Evolutionary conservation across 2,888 invertebrate species (phyloP).

Genomic region (Taenaris catops): DNA sequence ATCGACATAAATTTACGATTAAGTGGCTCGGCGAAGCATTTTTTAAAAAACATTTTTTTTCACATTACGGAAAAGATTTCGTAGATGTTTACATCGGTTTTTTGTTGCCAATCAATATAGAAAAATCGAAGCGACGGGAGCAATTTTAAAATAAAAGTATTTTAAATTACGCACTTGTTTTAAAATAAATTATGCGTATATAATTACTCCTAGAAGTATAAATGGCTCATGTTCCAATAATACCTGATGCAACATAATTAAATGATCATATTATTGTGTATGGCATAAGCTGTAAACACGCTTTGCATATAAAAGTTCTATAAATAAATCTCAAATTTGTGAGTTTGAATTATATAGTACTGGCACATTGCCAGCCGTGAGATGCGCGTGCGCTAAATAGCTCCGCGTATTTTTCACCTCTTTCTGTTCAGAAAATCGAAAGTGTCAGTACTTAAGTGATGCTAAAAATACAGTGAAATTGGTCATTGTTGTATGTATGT

Average conservation of each 20-base stretch:
- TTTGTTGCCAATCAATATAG: no score
- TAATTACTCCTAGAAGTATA: no score
- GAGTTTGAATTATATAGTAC: constrained; percentile 65
- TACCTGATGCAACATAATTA: constrained; percentile 13
- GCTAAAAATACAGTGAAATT: constrained; percentile 39
- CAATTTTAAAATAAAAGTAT: no score
- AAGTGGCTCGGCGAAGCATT: no score
- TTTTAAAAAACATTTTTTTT: no score
- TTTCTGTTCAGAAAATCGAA: constrained; percentile 54
- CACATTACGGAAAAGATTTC: no score
- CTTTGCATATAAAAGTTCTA: constrained; percentile 67
- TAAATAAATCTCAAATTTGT: constrained; percentile 58
- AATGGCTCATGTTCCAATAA: constrained; percentile 8
- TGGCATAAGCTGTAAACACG: constrained; percentile 55
- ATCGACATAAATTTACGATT: no score
- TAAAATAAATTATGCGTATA: no score
- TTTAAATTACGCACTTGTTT: no score
- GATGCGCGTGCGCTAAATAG: constrained; percentile 62
- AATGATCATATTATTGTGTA: constrained; percentile 29
- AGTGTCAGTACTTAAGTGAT: constrained; percentile 43
- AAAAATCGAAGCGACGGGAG: no score
- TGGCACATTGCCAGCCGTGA: constrained; percentile 56
- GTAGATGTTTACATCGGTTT: no score
- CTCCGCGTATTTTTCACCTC: constrained; percentile 58
- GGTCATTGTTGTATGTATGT: no score